These are phyloP conservation scores for Chirona hameri DNA, from an alignment of 2,888 invertebrate genomes.

Conservation along the genomic window DNA sequence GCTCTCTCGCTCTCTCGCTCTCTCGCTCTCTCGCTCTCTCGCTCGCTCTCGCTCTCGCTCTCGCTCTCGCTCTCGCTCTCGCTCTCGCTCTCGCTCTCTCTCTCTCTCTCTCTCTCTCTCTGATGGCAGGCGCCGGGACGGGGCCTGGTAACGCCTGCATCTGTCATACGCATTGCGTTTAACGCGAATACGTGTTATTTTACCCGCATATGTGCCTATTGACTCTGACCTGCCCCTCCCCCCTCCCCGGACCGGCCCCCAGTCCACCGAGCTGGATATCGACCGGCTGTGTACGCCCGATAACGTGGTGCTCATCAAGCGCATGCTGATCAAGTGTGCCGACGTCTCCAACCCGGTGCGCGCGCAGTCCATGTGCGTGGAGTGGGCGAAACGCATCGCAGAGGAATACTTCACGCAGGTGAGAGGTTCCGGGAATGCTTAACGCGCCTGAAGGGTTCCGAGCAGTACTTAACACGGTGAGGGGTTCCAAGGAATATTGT, in stretches of 20 bases:
- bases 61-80: no score
- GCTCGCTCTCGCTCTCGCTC: no score
- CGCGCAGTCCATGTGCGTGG: constrained; percentile 74
- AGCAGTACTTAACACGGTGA: constrained; percentile 89
- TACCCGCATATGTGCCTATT: no score
- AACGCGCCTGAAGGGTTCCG: constrained; percentile 61
- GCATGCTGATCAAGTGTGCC: constrained; percentile 98
- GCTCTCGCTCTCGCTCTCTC: no score
- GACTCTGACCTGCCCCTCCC: no score
- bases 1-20: no score
- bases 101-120: no score
- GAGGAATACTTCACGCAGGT: constrained; percentile 94
- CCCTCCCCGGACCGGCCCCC: not conserved
- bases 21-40: no score
- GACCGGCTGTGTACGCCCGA: constrained; percentile 60
- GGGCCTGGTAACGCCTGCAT: no score
- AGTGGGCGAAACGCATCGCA: constrained; percentile 94
- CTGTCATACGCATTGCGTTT: no score
- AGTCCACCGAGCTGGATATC: constrained; percentile 39
- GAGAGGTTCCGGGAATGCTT: constrained; percentile 71
- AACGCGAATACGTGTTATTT: no score
- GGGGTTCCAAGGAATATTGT: not conserved
- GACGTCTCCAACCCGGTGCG: constrained; percentile 96
- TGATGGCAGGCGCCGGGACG: no score
- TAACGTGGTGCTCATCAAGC: constrained; percentile 78